Base-by-base conservation (phyloP, 2,113 vertebrate genomes). In the Cygnus atratus region DNA sequence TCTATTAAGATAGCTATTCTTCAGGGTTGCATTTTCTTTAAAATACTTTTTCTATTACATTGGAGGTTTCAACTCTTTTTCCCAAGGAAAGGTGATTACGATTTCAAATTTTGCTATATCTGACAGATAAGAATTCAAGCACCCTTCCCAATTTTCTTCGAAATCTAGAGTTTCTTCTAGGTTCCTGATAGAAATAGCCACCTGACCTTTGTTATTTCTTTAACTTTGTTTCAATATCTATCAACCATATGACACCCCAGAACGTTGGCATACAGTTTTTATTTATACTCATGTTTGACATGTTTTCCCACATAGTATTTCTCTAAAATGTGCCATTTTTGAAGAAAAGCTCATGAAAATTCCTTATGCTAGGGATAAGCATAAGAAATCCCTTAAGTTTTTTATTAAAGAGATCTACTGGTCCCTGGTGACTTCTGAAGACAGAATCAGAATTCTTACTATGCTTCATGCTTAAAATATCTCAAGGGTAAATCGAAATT, bases 401-500 rank as follows among this genome's bases (percentile, higher is more conserved):
- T 65, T 46, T 46, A 41, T 43, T 61, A 58, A 22, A 90, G 82
- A 57, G 37, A 77, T 90, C 58, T 83, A 39, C 21, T 73, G 48
- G 10, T 77, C 26, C 54, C 43, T 63, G 44, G 13, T 8, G 24
- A 83, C 21, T 73, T 73, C 54, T 57, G 13, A 72, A 26, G 44
- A 8, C 20, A 83, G 54, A 61, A 85, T 39, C 37, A 83, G 54
- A 61, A 85, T 39, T n/a, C 9, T 90, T 75, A 77, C 31, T 90
- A 77, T 41, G 33, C 39, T n/a, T 70, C 72, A 77, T 41, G 18
- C 8, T 77, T 85, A 79, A 95, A 92, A 63, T 91, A 85, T 88
- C 76, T 84, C 46, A 80, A 83, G 33, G 50, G 15, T 26, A 63
- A 92, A 81, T 57, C 33, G 90, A 95, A 96, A 92, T 85, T 88